These are phyloP conservation scores for Xylocopa sonorina DNA, from an alignment of 1,140 invertebrate genomes.

Conservation along the genomic window DNA sequence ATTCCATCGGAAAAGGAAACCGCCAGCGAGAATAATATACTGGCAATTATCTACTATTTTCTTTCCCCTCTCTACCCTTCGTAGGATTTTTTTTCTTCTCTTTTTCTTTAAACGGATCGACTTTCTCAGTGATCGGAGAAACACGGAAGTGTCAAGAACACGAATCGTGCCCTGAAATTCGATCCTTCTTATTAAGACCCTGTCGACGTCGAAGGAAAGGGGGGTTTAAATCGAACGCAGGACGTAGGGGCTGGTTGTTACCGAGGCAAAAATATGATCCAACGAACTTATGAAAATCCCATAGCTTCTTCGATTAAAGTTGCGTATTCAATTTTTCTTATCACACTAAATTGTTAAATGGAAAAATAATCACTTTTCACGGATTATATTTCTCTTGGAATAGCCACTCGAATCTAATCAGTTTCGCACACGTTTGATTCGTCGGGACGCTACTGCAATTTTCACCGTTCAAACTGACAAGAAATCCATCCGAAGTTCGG, in stretches of 20 bases:
- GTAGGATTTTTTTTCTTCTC: neutral
- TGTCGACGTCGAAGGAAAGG: slow-evolving; percentile 50
- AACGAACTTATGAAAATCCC: slow-evolving; percentile 10
- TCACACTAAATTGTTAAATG: too few relatives aligned
- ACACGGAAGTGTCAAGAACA: slow-evolving; percentile 55
- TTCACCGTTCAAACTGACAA: neutral
- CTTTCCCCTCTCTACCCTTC: neutral
- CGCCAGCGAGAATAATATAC: slow-evolving; percentile 34
- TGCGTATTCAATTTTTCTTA: too few relatives aligned
- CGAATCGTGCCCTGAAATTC: slow-evolving; percentile 51
- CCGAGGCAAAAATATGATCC: slow-evolving; percentile 20
- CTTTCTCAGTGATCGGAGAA: slow-evolving; percentile 51
- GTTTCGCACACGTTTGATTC: neutral
- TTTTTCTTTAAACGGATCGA: slow-evolving; percentile 7
- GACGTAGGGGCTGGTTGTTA: slow-evolving; percentile 14
- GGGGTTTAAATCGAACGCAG: slow-evolving; percentile 46
- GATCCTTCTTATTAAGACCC: slow-evolving; percentile 53
- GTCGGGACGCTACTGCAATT: too few relatives aligned
- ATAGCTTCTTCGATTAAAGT: neutral
- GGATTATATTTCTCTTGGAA: too few relatives aligned
- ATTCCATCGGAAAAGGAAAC: slow-evolving; percentile 7
- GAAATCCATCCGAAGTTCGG: neutral
- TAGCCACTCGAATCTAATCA: too few relatives aligned
- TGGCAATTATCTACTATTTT: slow-evolving; percentile 21
- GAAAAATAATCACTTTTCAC: too few relatives aligned